phyloP scores from a whole-genome alignment of 2,888 invertebrate genomes.

The Philereme transversata region DNA sequence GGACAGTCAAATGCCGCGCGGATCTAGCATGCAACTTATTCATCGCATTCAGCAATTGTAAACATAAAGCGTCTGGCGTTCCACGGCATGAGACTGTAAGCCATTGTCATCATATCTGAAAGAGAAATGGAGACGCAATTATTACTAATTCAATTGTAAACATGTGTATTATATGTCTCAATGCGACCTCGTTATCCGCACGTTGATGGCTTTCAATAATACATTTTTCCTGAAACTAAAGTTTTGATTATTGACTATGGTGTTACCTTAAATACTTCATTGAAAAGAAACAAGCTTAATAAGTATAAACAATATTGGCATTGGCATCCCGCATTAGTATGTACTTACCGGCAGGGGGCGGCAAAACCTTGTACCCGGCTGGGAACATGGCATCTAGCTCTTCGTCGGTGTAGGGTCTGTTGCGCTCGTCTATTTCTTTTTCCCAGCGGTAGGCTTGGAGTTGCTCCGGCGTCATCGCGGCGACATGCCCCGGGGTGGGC shows the following conservation, averaged over 20 bases:
- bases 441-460: conserved; percentile 99
- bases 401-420: conserved; percentile 97
- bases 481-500: conserved; percentile 97
- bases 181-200: conserved; percentile 50
- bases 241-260: conserved; percentile 73
- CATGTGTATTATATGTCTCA: conserved; percentile 64
- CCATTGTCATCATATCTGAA: conserved; percentile 80
- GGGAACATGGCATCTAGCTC: conserved; percentile 99
- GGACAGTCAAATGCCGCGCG: conserved; percentile 43
- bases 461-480: conserved; percentile 99
- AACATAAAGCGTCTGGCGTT: conserved; percentile 60
- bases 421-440: conserved; percentile 98
- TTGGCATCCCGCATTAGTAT: conserved; percentile 28
- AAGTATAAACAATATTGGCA: conserved; percentile 19
- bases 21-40: conserved; percentile 37
- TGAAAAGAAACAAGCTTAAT: conserved; percentile 35
- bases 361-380: conserved; percentile 97
- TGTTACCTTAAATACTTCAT: conserved; percentile 51
- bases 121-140: conserved; percentile 75
- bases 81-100: conserved; percentile 74
- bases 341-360: conserved; percentile 93
- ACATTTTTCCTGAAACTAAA: conserved; percentile 82
- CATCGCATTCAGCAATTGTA: conserved; percentile 46
- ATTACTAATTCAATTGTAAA: conserved; percentile 56
- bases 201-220: conserved; percentile 63